Conservation (phyloP, 2,797 vertebrate species). For the Siniperca obscura region DNA sequence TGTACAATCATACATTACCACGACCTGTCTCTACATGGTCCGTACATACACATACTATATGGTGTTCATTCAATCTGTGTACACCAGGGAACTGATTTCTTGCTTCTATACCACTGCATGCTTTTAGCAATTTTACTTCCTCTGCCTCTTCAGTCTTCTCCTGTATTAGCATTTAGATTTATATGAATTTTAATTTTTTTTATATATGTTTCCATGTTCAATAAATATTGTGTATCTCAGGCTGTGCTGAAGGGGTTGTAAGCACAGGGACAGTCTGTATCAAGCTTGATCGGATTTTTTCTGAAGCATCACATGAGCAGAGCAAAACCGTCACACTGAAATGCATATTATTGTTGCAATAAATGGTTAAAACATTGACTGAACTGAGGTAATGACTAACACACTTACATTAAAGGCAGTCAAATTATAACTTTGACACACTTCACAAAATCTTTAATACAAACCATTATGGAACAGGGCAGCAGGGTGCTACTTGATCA, state of each 20-base stretch:
- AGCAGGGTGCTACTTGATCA: neutral
- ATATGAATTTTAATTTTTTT: constrained; percentile 12
- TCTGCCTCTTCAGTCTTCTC: neutral
- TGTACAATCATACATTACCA: neutral
- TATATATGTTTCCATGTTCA: constrained; percentile 2
- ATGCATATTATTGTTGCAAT: neutral
- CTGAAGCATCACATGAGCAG: constrained; percentile 17
- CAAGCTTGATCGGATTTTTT: constrained; percentile 13
- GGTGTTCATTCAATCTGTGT: neutral
- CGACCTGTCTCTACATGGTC: neutral
- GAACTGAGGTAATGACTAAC: neutral
- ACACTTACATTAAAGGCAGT: neutral
- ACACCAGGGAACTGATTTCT: neutral
- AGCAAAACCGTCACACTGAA: neutral
- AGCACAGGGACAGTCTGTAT: neutral
- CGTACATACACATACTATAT: neutral
- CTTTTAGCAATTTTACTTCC: constrained; percentile 1
- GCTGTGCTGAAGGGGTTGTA: neutral
- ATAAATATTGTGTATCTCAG: neutral
- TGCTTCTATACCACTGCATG: neutral
- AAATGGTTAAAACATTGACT: neutral
- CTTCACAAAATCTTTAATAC: neutral
- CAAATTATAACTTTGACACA: constrained; percentile 13
- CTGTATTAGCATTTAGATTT: constrained; percentile 17
- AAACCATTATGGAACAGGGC: neutral